Base-by-base conservation (phyloP, 2,797 vertebrate species). In the Oophaga sylvatica region DNA sequence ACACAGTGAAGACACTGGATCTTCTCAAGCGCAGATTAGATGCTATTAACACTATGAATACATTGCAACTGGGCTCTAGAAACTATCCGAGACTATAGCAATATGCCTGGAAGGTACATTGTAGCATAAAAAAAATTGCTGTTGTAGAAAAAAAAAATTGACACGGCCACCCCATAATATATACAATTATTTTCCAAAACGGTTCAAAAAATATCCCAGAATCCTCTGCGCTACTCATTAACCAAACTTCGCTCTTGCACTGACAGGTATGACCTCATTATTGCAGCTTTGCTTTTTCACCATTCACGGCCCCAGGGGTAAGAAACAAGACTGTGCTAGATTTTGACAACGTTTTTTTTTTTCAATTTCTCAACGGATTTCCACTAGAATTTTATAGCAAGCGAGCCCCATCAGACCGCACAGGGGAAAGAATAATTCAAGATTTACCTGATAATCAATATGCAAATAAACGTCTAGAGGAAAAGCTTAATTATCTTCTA, bases 191-290 rank as follows among this genome's bases (percentile, higher is more conserved):
- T 13, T 70, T 41, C 31, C 29, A 2, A 57, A 70, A 29, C 16
- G 20, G 29, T 71, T 71, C 48, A 35, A 53, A 59, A 83, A 53
- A 57, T 31, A 29, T 56, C 79, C 70, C 79, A 76, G 57, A 48
- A 75, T 76, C 41, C 41, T 76, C 80, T 65, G 85, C 80, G 63
- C 20, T 41, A 53, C 80, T 76, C 80, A 82, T 87, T 76, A 87
- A 5, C 35, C 68, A 62, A n/a, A 82, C 41, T 76, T 62, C 26
- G n/a, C 53, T 76, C 57, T 56, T 56, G 41, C 80, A 17, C 70
- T 59, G 86, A 81, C 78, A 82, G 70, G 26, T 11, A 2, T 87
- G 68, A 87, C 86, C 86, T 87, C 31, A 76, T 87, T 82, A 82
- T 16, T 87, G 65, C 65, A 6, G 26, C 35, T 31, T 20, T 79